phyloP scores from a whole-genome alignment of 2,113 vertebrate species.

The Syngnathus scovelli region DNA sequence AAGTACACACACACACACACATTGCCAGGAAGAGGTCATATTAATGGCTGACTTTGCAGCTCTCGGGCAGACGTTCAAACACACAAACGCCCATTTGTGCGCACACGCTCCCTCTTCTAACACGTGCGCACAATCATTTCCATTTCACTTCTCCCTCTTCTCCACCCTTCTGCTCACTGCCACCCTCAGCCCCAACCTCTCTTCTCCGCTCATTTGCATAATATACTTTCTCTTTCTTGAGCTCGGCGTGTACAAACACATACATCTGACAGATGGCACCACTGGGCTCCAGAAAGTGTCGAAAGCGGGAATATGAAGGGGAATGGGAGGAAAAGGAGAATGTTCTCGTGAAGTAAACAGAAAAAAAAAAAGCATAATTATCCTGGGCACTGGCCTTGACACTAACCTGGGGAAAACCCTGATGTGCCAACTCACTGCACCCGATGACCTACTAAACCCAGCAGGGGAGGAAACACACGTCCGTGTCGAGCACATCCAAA shows the following conservation, averaged over 20 bases:
- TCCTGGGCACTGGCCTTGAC: conserved; percentile 60
- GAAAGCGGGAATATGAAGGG: conserved; percentile 52
- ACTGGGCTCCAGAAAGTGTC: conserved; percentile 56
- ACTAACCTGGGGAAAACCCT: conserved; percentile 63
- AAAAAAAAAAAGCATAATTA: conserved; percentile 58
- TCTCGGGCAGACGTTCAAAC: conserved; percentile 44
- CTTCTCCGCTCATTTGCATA: conserved; percentile 57
- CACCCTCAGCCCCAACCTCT: conserved; percentile 38
- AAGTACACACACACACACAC: conserved; percentile 40
- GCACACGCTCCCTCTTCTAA: conserved; percentile 4
- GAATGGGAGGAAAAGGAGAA: conserved; percentile 52
- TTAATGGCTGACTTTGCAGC: conserved; percentile 66
- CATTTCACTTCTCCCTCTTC: conserved; percentile 42
- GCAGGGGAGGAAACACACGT: conserved; percentile 34
- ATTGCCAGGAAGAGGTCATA: conserved; percentile 68
- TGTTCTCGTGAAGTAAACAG: conserved; percentile 63
- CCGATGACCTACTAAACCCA: conserved; percentile 52
- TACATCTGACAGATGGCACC: conserved; percentile 63
- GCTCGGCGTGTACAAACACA: conserved; percentile 23
- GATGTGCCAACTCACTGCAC: conserved; percentile 62
- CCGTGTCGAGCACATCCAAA: conserved; percentile 11
- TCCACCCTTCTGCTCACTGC: conserved; percentile 39
- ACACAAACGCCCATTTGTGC: conserved; percentile 21
- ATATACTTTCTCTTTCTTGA: conserved; percentile 50
- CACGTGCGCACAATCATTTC: conserved; percentile 39